Evolutionary conservation across 2,797 vertebrate species (phyloP), one percentile per base, ranked within the genome.

Genomic region (Linurgus olivaceus): DNA sequence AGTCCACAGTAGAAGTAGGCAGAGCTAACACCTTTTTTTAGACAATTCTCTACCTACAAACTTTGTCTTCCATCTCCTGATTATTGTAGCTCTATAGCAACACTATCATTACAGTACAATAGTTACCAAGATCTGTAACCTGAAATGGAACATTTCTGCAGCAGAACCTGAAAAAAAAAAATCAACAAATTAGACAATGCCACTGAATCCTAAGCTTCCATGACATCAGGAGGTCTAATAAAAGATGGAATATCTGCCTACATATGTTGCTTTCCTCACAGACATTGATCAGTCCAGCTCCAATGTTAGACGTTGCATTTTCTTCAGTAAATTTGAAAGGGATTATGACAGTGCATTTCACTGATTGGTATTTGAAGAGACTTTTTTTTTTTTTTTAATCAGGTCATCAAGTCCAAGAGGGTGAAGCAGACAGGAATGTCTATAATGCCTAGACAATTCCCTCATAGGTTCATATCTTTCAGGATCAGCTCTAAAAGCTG

Each of bases 51-150:
- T 95, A 91, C 96, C 87, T 94, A 77, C 78, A 54, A 89, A 79
- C 86, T 70, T 95, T 80, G 72, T 90, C 73, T 93, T 54, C 29
- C 25, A 38, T 23, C 24, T 61, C 94, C 68, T 77, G 44, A 89
- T 88, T 48, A 23, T 38, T 65, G 72, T 47, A 94, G 87, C 89
- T 91, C 95, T 96, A 89, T 95, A 94, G 91, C 96, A 96, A 94
- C 93, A 88, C 85, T 52, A 19, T 76, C 58, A 50, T 93, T 94
- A 68, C 35, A 77, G 91, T 82, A 94, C 89, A 95, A 83, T 87
- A 57, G 87, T 52, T 91, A 90, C 65, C 68, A 67, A 25, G 70
- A 79, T 91, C 63, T 83, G 55, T 80, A 74, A 76, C 74, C 79
- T 83, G 78, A 93, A 95, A 89, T 82, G 84, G 78, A 88, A 94